A percentile compares a stretch with the other conserved stretches of the same genome.
phyloP scores from a whole-genome alignment of 2,797 vertebrate genomes.

The Pangasius mekongensis region DNA sequence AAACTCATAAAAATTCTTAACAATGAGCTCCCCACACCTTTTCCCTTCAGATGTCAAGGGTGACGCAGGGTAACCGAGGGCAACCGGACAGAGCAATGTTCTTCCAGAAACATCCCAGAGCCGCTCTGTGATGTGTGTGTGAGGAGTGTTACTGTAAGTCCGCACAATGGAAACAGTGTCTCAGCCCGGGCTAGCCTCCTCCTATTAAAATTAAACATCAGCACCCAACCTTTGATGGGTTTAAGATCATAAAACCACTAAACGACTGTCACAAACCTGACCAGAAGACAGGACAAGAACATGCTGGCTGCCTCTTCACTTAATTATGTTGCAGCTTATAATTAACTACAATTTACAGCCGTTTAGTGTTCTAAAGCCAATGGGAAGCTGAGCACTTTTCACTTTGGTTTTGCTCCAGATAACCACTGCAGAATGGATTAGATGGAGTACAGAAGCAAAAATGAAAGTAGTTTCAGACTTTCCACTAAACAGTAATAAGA shows the following conservation, averaged over 20 bases:
- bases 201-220: background rate
- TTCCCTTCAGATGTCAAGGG: slow-evolving; percentile 1
- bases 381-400: background rate
- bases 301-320: background rate
- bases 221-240: background rate
- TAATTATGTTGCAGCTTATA: background rate
- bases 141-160: slow-evolving; percentile 13
- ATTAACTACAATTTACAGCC: background rate
- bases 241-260: background rate
- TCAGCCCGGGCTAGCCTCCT: background rate
- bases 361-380: background rate
- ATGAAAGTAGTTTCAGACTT: background rate
- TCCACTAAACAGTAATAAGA: background rate
- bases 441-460: background rate
- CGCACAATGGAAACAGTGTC: slow-evolving; percentile 40
- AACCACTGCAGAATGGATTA: background rate
- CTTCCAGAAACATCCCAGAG: slow-evolving; percentile 21
- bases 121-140: slow-evolving; percentile 9
- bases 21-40: slow-evolving; percentile 8
- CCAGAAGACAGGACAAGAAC: background rate
- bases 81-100: background rate
- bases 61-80: slow-evolving; percentile 6
- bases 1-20: slow-evolving; percentile 42
- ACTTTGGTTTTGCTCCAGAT: background rate
- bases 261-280: background rate